A percentile compares a stretch with the other conserved stretches of the same genome.
Evolutionary conservation across 2,888 invertebrate genomes (phyloP).

Genomic region (Pantelozetes paolii): DNA sequence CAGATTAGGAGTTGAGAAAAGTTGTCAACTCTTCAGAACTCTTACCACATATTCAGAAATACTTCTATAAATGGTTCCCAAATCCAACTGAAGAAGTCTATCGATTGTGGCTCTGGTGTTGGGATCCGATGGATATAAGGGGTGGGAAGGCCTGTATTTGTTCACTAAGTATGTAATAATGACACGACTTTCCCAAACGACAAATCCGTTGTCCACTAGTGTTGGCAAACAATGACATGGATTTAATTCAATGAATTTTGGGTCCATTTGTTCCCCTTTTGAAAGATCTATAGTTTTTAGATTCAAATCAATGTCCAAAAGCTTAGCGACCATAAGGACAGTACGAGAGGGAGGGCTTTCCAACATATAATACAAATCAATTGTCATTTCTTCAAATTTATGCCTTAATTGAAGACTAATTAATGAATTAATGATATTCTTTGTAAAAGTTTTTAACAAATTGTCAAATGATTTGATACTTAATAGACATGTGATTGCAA

Average conservation of each 20-base stretch:
- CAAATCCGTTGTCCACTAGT: conserved; percentile 71
- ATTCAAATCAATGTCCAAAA: conserved; percentile 65
- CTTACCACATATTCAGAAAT: conserved; percentile 66
- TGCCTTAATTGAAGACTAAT: too few relatives aligned
- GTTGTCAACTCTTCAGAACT: neutral
- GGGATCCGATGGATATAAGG: conserved; percentile 68
- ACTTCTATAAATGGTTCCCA: conserved; percentile 68
- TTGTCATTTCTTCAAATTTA: conserved; percentile 40
- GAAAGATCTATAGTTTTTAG: conserved; percentile 61
- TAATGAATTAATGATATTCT: too few relatives aligned
- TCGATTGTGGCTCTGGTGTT: conserved; percentile 69
- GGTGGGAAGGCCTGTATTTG: conserved; percentile 69
- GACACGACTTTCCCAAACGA: conserved; percentile 72
- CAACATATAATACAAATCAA: conserved; percentile 44
- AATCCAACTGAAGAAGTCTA: conserved; percentile 54
- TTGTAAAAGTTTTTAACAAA: too few relatives aligned
- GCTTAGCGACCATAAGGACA: conserved; percentile 63
- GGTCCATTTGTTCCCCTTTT: conserved; percentile 62
- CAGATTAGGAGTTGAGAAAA: neutral
- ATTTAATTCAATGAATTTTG: conserved; percentile 63
- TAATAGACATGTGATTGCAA: too few relatives aligned
- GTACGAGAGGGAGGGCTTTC: conserved; percentile 60
- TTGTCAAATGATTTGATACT: too few relatives aligned
- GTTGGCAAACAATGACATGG: conserved; percentile 76
- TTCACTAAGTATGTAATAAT: conserved; percentile 73